A percentile compares a stretch with the other conserved stretches of the same genome.
Evolutionary conservation across 2,797 vertebrate genomes (phyloP).

Genomic region (Syndactyla subalaris): DNA sequence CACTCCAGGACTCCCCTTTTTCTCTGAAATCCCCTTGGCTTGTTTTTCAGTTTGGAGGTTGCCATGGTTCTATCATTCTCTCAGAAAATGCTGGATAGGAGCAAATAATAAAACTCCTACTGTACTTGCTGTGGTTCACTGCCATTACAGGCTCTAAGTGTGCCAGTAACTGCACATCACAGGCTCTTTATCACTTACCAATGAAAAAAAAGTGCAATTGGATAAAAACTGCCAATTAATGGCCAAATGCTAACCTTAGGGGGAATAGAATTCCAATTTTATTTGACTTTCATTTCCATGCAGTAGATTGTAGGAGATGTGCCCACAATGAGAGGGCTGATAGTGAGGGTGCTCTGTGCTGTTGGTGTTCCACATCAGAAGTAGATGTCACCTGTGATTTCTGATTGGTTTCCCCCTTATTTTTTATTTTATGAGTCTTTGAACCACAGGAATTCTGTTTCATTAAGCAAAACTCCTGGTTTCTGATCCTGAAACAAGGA

Average conservation of each 20-base stretch:
- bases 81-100: neutral
- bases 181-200: neutral
- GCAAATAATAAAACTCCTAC: neutral
- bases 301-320: neutral
- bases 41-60: neutral
- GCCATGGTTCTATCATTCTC: neutral
- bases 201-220: neutral
- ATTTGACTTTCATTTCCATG: neutral
- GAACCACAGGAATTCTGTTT: neutral
- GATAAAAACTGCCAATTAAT: neutral
- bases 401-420: neutral
- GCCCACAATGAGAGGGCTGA: neutral
- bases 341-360: neutral
- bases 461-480: neutral
- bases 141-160: neutral
- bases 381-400: neutral
- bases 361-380: neutral
- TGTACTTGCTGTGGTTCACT: neutral
- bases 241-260: neutral
- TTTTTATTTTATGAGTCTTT: neutral
- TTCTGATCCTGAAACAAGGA: neutral
- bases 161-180: neutral
- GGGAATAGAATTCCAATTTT: neutral
- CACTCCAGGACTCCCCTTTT: rapidly evolving
- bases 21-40: neutral